A percentile compares a stretch with the other conserved stretches of the same genome.
phyloP scores from a whole-genome alignment of 1,140 invertebrate species.

The Dendrolimus kikuchii region DNA sequence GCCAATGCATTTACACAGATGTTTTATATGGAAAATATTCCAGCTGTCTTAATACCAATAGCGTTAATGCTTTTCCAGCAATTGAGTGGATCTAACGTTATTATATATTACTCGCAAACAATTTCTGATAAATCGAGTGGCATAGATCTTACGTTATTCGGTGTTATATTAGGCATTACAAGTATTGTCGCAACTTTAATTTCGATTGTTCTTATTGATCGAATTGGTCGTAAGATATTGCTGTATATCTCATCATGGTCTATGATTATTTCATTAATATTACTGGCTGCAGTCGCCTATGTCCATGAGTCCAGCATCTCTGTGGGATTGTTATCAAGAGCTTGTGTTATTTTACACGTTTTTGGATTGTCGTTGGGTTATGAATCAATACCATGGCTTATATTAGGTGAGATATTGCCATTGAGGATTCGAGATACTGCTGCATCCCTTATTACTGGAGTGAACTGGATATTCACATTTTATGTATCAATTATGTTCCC shows the following conservation, averaged over 20 bases:
- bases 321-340: slow-evolving; percentile 87
- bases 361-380: slow-evolving; percentile 92
- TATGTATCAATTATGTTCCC: slow-evolving; percentile 91
- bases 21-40: slow-evolving; percentile 78
- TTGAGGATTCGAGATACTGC: slow-evolving; percentile 86
- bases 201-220: slow-evolving; percentile 87
- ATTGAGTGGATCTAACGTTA: slow-evolving; percentile 92
- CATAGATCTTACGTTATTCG: slow-evolving; percentile 81
- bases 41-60: slow-evolving; percentile 84
- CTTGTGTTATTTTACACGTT: slow-evolving; percentile 88
- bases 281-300: slow-evolving; percentile 85
- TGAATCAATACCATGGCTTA: slow-evolving; percentile 94
- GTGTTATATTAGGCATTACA: slow-evolving; percentile 89
- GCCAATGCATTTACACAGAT: slow-evolving; percentile 76
- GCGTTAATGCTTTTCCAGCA: slow-evolving; percentile 96
- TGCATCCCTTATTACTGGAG: slow-evolving; percentile 87
- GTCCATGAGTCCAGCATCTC: slow-evolving; percentile 72
- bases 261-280: slow-evolving; percentile 82
- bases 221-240: slow-evolving; percentile 87
- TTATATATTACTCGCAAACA: slow-evolving; percentile 91
- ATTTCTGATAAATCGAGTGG: slow-evolving; percentile 89
- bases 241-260: slow-evolving; percentile 84
- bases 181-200: slow-evolving; percentile 92
- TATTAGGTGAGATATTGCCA: slow-evolving; percentile 93
- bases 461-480: slow-evolving; percentile 93